A percentile compares a stretch with the other conserved stretches of the same genome.
phyloP scores from a whole-genome alignment of 2,888 invertebrate genomes.

The Athrips mouffetella region DNA sequence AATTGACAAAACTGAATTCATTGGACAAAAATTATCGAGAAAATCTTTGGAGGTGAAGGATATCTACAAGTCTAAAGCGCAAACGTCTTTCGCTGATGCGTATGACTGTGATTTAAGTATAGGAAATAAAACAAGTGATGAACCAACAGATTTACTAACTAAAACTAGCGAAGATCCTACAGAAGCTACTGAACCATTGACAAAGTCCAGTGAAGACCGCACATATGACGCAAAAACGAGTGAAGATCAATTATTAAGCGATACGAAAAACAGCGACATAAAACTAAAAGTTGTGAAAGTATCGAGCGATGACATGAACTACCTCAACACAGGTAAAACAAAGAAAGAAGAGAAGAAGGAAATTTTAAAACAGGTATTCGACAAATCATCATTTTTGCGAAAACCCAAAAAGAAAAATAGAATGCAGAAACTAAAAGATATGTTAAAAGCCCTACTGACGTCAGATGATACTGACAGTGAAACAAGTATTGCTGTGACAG shows the following conservation, averaged over 20 bases:
- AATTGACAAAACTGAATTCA: neutral
- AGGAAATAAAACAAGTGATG: conserved; percentile 25
- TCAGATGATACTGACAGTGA: conserved; percentile 48
- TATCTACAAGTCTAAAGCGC: conserved; percentile 14
- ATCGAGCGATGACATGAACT: neutral
- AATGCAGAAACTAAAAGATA: conserved; percentile 38
- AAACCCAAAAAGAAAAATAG: conserved; percentile 39
- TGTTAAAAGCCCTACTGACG: conserved; percentile 48
- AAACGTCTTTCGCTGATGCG: conserved; percentile 25
- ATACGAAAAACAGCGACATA: neutral
- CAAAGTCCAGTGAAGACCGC: neutral
- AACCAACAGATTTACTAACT: conserved; percentile 18
- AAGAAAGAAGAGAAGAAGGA: conserved; percentile 36
- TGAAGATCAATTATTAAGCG: conserved; percentile 1
- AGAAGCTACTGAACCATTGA: neutral
- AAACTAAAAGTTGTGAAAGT: neutral
- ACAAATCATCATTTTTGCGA: conserved; percentile 35
- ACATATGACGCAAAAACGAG: neutral
- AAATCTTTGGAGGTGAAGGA: neutral
- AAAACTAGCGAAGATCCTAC: conserved; percentile 21
- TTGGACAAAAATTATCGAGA: neutral
- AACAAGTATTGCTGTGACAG: conserved; percentile 30
- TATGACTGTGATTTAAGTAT: conserved; percentile 27
- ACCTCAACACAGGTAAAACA: neutral
- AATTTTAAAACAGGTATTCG: conserved; percentile 46